Evolutionary conservation across 1,140 invertebrate genomes (phyloP).

Genomic region (Brachionus rubens): DNA sequence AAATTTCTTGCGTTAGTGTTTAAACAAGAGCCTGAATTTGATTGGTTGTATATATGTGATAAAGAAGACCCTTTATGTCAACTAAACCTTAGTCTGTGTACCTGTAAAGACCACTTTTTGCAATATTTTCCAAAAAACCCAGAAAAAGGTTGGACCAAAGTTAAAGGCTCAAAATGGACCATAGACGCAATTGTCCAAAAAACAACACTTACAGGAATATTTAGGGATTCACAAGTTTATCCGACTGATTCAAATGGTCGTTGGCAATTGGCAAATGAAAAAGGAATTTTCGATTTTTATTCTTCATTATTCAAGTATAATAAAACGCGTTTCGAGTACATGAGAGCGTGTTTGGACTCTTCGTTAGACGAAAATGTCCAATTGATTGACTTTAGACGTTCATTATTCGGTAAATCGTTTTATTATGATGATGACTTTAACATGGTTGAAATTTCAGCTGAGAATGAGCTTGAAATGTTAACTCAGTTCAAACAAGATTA

Average conservation of each 20-base stretch:
- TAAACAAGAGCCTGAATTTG: not conserved
- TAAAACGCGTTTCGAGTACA: constrained; percentile 23
- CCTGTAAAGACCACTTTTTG: not conserved
- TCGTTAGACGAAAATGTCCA: constrained; percentile 41
- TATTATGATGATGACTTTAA: constrained; percentile 12
- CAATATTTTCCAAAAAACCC: constrained; percentile 24
- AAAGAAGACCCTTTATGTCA: not conserved
- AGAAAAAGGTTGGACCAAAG: not conserved
- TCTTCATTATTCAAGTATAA: not conserved
- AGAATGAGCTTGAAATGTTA: constrained; percentile 6
- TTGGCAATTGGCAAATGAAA: constrained; percentile 16
- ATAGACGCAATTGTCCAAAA: constrained; percentile 17
- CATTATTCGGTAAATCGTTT: constrained; percentile 5
- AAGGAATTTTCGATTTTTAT: constrained; percentile 3
- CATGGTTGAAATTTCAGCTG: not conserved
- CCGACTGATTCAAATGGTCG: constrained; percentile 27
- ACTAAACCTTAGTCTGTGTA: not conserved
- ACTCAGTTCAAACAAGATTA: constrained; percentile 22
- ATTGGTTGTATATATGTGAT: constrained; percentile 42
- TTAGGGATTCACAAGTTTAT: too few species aligned
- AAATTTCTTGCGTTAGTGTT: constrained; percentile 22
- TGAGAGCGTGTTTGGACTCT: constrained; percentile 3
- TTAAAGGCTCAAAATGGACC: constrained; percentile 42
- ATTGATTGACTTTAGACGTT: constrained; percentile 22
- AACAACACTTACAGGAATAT: constrained; percentile 14